Conservation (phyloP, 2,797 vertebrate genomes). For the Etheostoma perlongum region DNA sequence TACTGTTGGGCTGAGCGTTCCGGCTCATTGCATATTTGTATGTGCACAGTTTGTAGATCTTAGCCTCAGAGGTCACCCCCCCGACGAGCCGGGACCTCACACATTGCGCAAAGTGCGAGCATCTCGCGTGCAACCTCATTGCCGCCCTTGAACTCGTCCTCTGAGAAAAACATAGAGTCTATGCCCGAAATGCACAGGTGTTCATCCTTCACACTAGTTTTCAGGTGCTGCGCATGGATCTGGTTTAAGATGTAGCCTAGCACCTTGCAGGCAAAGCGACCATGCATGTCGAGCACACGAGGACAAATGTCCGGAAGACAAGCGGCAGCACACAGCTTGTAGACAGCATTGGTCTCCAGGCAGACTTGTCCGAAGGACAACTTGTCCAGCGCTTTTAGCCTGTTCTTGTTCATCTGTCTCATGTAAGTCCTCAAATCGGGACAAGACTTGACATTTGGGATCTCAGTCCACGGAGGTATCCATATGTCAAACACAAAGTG, state of each 20-base stretch:
- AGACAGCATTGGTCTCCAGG: too few relatives aligned
- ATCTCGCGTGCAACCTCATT: background rate
- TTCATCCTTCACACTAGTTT: background rate
- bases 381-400: background rate
- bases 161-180: background rate
- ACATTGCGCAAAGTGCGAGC: background rate
- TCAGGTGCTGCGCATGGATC: background rate
- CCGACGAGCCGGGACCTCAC: background rate
- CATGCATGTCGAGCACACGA: too few relatives aligned
- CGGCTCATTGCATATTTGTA: background rate
- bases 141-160: background rate
- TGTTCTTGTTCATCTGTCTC: background rate
- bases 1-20: too few relatives aligned
- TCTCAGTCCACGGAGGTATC: slow-evolving; percentile 22
- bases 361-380: too few relatives aligned
- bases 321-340: too few relatives aligned
- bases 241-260: background rate
- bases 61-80: accelerated
- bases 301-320: too few relatives aligned
- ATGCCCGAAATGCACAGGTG: background rate
- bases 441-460: accelerated
- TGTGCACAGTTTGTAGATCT: background rate
- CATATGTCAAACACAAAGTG: slow-evolving; percentile 35
- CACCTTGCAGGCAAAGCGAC: too few relatives aligned
- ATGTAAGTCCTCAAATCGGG: background rate